A percentile compares a stretch with the other conserved stretches of the same genome.
Conservation (phyloP, 1,140 invertebrate genomes). For the Euura lappo region DNA sequence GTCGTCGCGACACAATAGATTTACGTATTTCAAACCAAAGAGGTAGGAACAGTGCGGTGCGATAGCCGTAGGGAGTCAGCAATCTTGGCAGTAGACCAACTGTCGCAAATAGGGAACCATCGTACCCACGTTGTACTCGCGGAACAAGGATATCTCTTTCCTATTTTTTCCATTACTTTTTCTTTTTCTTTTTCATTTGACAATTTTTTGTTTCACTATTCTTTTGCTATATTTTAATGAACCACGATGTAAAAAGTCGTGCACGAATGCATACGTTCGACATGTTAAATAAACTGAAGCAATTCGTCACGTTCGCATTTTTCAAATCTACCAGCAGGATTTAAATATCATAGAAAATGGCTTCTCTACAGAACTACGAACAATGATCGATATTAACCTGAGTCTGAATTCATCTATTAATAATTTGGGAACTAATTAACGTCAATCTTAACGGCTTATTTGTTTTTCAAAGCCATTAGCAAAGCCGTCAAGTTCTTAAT, state of each 20-base stretch:
- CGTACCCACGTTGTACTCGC: conserved; percentile 33
- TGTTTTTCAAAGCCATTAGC: no score
- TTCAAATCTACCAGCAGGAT: background rate
- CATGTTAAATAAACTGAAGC: background rate
- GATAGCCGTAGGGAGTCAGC: conserved; percentile 48
- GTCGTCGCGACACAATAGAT: conserved; percentile 46
- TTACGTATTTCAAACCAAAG: conserved; percentile 45
- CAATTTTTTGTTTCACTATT: background rate
- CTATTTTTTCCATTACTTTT: conserved; percentile 20
- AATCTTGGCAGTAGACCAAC: conserved; percentile 46
- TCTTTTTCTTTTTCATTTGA: background rate
- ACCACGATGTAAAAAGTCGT: background rate
- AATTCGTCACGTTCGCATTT: background rate
- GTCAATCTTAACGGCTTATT: no score
- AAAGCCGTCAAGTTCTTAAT: no score
- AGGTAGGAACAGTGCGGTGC: conserved; percentile 43
- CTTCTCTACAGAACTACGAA: background rate
- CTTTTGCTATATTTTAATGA: background rate
- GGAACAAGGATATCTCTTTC: conserved; percentile 31
- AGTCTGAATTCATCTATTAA: no score
- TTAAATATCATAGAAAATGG: background rate
- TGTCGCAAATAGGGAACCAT: conserved; percentile 46
- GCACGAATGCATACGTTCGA: no score
- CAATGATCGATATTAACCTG: no score
- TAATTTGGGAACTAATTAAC: no score